phyloP scores from a whole-genome alignment of 1,140 invertebrate species.

The Bathynomus jamesi region DNA sequence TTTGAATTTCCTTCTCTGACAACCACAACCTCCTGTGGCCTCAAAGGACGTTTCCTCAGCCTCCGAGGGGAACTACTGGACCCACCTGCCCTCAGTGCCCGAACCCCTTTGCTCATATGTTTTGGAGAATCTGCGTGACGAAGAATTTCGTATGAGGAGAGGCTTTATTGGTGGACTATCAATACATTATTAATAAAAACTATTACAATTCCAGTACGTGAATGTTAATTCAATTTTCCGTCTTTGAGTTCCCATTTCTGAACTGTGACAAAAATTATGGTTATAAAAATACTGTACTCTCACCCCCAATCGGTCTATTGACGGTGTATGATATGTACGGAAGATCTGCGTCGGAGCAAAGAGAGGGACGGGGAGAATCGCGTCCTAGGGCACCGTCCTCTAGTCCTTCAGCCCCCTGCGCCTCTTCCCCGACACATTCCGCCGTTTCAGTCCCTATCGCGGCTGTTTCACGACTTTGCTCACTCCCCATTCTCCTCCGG shows the following conservation, averaged over 20 bases:
- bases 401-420: slow-evolving; percentile 3
- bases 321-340: slow-evolving; percentile 92
- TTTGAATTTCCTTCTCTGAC: slow-evolving; percentile 63
- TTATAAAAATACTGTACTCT: background rate
- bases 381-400: background rate
- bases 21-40: slow-evolving; percentile 58
- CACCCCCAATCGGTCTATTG: slow-evolving; percentile 73
- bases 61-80: slow-evolving; percentile 15
- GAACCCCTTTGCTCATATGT: slow-evolving; percentile 21
- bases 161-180: too few relatives aligned
- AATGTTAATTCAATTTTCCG: too few relatives aligned
- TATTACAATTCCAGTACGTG: too few relatives aligned
- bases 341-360: slow-evolving; percentile 80
- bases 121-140: slow-evolving; percentile 27
- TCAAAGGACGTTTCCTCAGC: background rate
- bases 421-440: background rate
- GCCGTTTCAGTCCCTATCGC: slow-evolving; percentile 5
- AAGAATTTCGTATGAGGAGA: background rate
- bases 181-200: too few relatives aligned
- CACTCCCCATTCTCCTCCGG: slow-evolving; percentile 4
- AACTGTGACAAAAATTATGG: too few relatives aligned
- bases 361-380: slow-evolving; percentile 64
- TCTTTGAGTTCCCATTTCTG: too few relatives aligned
- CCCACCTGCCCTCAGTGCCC: slow-evolving; percentile 19
- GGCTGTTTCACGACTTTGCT: slow-evolving; percentile 8